A percentile compares a stretch with the other conserved stretches of the same genome.
These are phyloP conservation scores for Neolamprologus sp. DNA, from an alignment of 2,113 vertebrate species.

Conservation along the genomic window DNA sequence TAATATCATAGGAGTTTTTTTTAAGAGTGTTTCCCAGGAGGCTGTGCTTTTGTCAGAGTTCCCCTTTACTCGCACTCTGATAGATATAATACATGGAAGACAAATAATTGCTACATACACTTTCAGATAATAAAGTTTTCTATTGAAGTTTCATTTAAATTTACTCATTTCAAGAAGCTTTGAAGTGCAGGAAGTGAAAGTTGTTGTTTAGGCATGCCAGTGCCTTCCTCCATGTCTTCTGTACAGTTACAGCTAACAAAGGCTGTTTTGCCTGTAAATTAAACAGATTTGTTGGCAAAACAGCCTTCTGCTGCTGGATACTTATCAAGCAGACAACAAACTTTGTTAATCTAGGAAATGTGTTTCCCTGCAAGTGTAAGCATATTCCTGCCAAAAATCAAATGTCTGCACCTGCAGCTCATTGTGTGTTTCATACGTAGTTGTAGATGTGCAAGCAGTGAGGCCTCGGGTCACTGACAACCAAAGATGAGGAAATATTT, in stretches of 20 bases:
- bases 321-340: background rate
- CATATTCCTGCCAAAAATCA: slow-evolving; percentile 27
- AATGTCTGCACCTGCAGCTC: background rate
- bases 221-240: background rate
- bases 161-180: background rate
- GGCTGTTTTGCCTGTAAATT: background rate
- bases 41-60: background rate
- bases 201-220: background rate
- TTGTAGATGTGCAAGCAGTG: background rate
- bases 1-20: background rate
- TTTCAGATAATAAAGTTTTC: background rate
- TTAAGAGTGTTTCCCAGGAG: background rate
- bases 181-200: background rate
- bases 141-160: background rate
- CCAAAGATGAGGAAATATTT: background rate
- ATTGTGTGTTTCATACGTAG: background rate
- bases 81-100: background rate
- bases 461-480: background rate
- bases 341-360: slow-evolving; percentile 39
- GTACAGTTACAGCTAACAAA: background rate
- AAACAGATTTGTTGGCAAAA: background rate
- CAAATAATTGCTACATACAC: background rate
- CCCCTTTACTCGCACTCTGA: background rate
- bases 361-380: background rate
- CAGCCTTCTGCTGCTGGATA: background rate